Conservation (phyloP, 1,140 invertebrate genomes). For the Magallana angulata region DNA sequence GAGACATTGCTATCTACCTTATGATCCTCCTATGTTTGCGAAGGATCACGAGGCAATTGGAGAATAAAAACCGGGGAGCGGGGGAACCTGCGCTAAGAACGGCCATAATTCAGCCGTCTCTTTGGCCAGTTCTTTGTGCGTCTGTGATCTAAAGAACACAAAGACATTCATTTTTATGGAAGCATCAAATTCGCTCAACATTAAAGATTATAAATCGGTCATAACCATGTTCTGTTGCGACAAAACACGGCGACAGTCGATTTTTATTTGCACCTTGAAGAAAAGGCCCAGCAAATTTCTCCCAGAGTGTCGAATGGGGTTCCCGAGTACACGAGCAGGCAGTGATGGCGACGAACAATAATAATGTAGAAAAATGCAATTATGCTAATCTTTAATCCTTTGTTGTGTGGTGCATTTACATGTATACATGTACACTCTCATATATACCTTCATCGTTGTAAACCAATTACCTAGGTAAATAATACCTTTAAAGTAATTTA, state of each 20-base stretch:
- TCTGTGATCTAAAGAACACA: not conserved
- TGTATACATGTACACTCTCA: too few relatives aligned
- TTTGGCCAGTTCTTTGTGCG: conserved; percentile 4
- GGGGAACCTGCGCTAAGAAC: not conserved
- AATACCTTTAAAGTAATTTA: too few relatives aligned
- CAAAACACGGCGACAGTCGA: not conserved
- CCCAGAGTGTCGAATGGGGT: too few relatives aligned
- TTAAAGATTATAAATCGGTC: conserved; percentile 26
- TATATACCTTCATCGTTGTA: too few relatives aligned
- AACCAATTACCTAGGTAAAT: too few relatives aligned
- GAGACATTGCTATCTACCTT: not conserved
- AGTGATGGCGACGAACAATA: too few relatives aligned
- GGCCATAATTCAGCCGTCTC: conserved; percentile 9
- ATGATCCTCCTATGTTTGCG: not conserved
- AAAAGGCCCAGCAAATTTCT: too few relatives aligned
- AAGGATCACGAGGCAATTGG: not conserved
- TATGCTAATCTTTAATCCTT: too few relatives aligned
- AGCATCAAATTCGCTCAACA: conserved; percentile 1
- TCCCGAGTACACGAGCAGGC: too few relatives aligned
- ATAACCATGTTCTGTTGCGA: conserved; percentile 31
- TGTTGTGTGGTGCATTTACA: too few relatives aligned
- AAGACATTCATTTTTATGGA: conserved; percentile 23
- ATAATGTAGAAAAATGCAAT: too few relatives aligned
- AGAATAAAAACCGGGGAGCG: not conserved
- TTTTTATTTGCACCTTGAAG: too few relatives aligned